Percentiles rank a stretch among this genome's conserved stretches.
Conservation (phyloP, 2,113 vertebrate species). For the Micromys minutus region DNA sequence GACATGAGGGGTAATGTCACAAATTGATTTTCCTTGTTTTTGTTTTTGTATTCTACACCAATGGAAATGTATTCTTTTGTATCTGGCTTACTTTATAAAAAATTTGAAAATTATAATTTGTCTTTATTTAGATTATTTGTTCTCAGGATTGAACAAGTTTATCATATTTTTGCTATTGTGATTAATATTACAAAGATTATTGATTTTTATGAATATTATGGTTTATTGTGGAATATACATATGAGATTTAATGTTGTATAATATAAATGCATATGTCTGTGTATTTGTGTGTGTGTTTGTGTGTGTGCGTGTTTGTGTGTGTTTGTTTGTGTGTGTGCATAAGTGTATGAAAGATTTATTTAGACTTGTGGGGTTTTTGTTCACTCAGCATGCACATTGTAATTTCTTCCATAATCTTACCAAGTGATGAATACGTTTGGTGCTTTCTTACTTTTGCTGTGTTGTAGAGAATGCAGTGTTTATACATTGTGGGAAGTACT, state of each 20-base stretch:
- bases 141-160: background rate
- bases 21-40: background rate
- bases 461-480: fast-evolving
- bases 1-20: background rate
- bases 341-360: background rate
- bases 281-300: background rate
- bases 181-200: slow-evolving; percentile 14
- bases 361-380: background rate
- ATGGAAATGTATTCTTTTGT: background rate
- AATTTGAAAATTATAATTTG: background rate
- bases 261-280: background rate
- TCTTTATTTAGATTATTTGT: background rate
- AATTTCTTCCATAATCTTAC: background rate
- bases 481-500: background rate
- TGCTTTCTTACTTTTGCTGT: background rate
- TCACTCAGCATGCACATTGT: background rate
- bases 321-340: background rate
- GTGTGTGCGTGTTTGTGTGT: fast-evolving
- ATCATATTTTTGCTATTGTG: background rate
- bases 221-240: background rate
- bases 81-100: background rate
- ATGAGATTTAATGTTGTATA: background rate
- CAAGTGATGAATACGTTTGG: background rate
- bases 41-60: background rate
- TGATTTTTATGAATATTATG: background rate